These are phyloP conservation scores for Amaurobius ferox DNA, from an alignment of 2,888 invertebrate genomes.

Conservation along the genomic window DNA sequence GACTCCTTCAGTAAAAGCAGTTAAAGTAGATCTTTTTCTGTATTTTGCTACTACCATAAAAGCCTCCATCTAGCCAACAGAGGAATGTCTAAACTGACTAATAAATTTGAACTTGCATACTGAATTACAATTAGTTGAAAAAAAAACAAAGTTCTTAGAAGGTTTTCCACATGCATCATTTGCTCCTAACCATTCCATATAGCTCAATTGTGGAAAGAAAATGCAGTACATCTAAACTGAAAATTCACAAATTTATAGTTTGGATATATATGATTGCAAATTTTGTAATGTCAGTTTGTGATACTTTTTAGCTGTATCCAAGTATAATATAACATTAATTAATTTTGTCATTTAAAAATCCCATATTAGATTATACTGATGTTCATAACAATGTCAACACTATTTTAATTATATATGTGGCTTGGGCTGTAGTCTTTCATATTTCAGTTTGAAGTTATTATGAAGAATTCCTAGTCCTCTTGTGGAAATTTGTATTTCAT, in stretches of 20 bases:
- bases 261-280: not conserved
- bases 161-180: slow-evolving; percentile 57
- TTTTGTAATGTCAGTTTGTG: slow-evolving; percentile 4
- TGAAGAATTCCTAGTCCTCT: too few species aligned
- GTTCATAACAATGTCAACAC: too few species aligned
- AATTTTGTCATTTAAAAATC: too few species aligned
- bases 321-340: not conserved
- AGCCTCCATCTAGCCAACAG: slow-evolving; percentile 12
- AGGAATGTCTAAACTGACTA: slow-evolving; percentile 22
- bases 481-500: too few species aligned
- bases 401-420: not conserved
- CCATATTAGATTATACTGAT: too few species aligned
- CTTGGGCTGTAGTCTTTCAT: not conserved
- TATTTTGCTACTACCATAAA: not conserved
- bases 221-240: not conserved
- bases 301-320: not conserved
- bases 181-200: slow-evolving; percentile 65
- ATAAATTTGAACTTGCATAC: slow-evolving; percentile 29
- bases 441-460: not conserved
- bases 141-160: slow-evolving; percentile 61
- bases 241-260: not conserved
- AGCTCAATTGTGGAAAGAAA: not conserved
- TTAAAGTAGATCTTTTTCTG: not conserved
- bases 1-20: slow-evolving; percentile 8
- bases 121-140: slow-evolving; percentile 55